phyloP scores from a whole-genome alignment of 1,140 invertebrate genomes.

The Ostrea edulis region DNA sequence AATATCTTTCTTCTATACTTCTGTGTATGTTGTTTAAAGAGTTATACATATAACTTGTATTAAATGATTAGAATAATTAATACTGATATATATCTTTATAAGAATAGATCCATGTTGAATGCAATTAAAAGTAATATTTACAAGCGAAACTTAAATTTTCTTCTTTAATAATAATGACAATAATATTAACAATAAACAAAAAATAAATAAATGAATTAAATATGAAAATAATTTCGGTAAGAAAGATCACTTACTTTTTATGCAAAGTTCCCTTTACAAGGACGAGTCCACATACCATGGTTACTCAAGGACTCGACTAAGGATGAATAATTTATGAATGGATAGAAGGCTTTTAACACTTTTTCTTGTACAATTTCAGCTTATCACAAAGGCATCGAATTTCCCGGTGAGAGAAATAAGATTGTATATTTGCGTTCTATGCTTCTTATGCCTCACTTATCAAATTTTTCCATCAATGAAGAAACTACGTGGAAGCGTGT shows the following conservation, averaged over 20 bases:
- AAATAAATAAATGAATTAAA: no score
- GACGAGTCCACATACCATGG: background rate
- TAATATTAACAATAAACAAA: no score
- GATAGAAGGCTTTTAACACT: conserved; percentile 24
- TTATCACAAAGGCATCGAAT: conserved; percentile 26
- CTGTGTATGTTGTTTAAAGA: no score
- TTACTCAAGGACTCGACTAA: background rate
- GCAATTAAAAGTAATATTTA: no score
- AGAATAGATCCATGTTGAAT: no score
- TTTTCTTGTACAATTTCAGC: background rate
- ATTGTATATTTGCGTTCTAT: background rate
- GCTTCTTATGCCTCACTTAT: background rate
- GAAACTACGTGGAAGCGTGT: background rate
- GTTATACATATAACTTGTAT: no score
- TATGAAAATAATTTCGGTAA: no score
- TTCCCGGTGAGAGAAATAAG: background rate
- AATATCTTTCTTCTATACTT: no score
- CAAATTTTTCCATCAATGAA: conserved; percentile 23
- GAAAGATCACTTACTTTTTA: background rate
- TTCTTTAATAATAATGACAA: no score
- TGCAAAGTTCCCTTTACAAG: background rate
- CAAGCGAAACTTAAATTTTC: no score
- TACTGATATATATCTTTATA: no score
- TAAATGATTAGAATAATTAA: no score
- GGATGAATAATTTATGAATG: conserved; percentile 11